Evolutionary conservation across 2,797 vertebrate species (phyloP).

Genomic region (Typhlichthys eigenmanni): DNA sequence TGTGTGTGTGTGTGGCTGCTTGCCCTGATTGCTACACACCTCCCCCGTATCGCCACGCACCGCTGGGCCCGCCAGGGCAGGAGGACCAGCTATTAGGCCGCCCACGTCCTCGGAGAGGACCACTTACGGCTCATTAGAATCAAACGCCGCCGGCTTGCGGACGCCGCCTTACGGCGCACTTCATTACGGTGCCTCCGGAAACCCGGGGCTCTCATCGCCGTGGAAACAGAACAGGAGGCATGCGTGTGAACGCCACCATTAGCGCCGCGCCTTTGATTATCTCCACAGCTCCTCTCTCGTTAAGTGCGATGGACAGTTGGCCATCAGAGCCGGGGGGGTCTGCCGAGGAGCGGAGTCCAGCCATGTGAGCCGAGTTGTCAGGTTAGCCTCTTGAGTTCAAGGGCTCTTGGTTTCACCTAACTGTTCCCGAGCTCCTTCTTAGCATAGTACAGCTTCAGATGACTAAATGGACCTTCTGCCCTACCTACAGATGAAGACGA

Average conservation of each 20-base stretch:
- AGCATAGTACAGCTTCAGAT: not conserved
- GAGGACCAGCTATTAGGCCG: conserved; percentile 23
- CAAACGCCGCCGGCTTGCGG: conserved; percentile 39
- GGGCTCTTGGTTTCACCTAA: conserved; percentile 1
- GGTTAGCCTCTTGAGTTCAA: conserved; percentile 28
- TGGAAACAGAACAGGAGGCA: conserved; percentile 23
- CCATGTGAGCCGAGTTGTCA: conserved; percentile 46
- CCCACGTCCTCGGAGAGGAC: conserved; percentile 34
- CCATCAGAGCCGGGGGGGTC: not conserved
- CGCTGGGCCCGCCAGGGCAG: not conserved
- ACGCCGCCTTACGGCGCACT: conserved; percentile 27
- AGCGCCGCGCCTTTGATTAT: conserved; percentile 37
- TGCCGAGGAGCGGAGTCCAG: conserved; percentile 23
- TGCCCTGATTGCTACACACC: too few relatives aligned
- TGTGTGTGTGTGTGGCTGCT: too few relatives aligned
- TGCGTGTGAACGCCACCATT: conserved; percentile 38
- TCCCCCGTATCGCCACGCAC: not conserved
- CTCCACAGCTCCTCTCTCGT: conserved; percentile 24
- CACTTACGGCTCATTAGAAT: conserved; percentile 51
- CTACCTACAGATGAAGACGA: too few relatives aligned
- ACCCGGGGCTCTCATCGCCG: conserved; percentile 30
- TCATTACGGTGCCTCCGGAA: conserved; percentile 43
- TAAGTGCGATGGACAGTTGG: conserved; percentile 36
- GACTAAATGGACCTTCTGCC: not conserved
- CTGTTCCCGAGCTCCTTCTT: conserved; percentile 16